These are phyloP conservation scores for Benitochromis conjunctus DNA, from an alignment of 2,113 vertebrate species.

Conservation along the genomic window DNA sequence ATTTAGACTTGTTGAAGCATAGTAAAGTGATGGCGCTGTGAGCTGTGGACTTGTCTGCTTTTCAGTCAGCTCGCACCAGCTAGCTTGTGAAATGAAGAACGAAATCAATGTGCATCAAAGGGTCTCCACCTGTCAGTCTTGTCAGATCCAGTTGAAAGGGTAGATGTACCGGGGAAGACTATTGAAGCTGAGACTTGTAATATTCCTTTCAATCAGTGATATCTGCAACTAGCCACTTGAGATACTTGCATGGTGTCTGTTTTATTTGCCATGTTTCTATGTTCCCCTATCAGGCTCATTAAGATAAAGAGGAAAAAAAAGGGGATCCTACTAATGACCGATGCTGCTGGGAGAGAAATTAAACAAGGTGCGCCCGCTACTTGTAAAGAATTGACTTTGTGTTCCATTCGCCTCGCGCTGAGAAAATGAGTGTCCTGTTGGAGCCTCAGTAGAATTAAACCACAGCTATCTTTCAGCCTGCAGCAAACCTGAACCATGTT, in stretches of 20 bases:
- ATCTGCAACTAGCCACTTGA: not conserved
- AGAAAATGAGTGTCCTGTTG: not conserved
- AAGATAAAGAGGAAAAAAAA: constrained; percentile 3
- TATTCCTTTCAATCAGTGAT: constrained; percentile 21
- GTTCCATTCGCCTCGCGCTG: not conserved
- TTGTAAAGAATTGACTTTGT: constrained; percentile 4
- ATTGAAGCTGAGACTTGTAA: constrained; percentile 20
- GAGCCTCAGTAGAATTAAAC: not conserved
- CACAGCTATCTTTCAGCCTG: not conserved
- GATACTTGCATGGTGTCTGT: not conserved
- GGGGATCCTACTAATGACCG: constrained; percentile 13
- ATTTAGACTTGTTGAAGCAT: constrained; percentile 8
- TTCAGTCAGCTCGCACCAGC: constrained; percentile 21
- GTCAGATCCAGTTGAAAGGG: constrained; percentile 19
- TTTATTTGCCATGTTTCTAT: constrained; percentile 3
- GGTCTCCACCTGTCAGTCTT: constrained; percentile 27
- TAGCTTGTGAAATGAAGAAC: constrained; percentile 53
- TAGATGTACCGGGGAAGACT: not conserved
- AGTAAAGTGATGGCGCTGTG: not conserved
- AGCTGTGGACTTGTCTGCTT: constrained; percentile 21
- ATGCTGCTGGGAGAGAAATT: not conserved
- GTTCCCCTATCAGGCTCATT: not conserved
- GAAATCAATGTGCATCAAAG: constrained; percentile 56
- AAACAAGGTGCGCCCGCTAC: not conserved
- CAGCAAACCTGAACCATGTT: not conserved